These are phyloP conservation scores for Lepilemur septentrionalis DNA, from an alignment of 2,797 vertebrate species.

Conservation along the genomic window DNA sequence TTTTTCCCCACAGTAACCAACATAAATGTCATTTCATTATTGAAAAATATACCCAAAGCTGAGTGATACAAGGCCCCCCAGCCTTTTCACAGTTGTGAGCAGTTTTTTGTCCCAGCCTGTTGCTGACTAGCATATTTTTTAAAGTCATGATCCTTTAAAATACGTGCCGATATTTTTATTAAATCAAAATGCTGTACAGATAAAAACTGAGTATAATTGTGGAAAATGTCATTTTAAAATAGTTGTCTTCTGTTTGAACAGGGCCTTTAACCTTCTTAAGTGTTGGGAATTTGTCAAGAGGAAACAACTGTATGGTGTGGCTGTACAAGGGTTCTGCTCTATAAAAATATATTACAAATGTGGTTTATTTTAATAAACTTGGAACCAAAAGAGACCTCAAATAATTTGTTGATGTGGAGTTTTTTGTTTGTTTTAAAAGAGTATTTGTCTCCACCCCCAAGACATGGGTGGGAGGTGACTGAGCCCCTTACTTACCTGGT, in stretches of 20 bases:
- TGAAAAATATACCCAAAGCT: slow-evolving; percentile 30
- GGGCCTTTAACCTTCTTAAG: slow-evolving; percentile 27
- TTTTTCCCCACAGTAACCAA: background rate
- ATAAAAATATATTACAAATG: slow-evolving; percentile 24
- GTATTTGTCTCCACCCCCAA: background rate
- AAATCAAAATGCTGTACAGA: slow-evolving; percentile 57
- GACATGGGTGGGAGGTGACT: background rate
- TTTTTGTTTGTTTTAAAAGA: background rate
- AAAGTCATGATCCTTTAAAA: background rate
- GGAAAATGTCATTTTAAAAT: slow-evolving; percentile 32
- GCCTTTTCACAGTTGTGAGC: slow-evolving; percentile 41
- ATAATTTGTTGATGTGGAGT: background rate
- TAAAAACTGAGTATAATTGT: slow-evolving; percentile 64
- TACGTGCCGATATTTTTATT: slow-evolving; percentile 56
- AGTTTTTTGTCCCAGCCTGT: background rate
- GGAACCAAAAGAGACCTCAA: slow-evolving; percentile 47
- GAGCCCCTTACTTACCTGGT: background rate
- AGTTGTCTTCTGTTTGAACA: background rate
- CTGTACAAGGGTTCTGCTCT: slow-evolving; percentile 15
- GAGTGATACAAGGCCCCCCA: slow-evolving; percentile 44
- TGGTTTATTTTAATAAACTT: slow-evolving; percentile 70
- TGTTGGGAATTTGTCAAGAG: background rate
- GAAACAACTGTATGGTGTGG: slow-evolving; percentile 4
- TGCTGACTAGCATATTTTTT: background rate
- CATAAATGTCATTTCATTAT: slow-evolving; percentile 54